Conservation (phyloP, 2,113 vertebrate genomes). For the Erythrocercus mccallii region DNA sequence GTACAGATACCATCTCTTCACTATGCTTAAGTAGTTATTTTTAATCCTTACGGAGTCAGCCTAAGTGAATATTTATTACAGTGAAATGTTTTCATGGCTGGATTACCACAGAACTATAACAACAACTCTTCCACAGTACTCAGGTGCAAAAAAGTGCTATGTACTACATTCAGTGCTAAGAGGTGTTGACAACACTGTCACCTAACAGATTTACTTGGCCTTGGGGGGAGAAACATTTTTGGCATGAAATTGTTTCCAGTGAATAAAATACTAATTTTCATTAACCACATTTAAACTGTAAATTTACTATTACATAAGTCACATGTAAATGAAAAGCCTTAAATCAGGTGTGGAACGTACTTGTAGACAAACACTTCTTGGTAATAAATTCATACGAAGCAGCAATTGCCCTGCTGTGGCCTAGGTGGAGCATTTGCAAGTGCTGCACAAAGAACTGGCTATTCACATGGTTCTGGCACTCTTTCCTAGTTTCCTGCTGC, state of each 20-base stretch:
- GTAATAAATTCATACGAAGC: not conserved
- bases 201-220: not conserved
- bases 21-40: not conserved
- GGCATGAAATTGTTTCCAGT: not conserved
- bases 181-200: not conserved
- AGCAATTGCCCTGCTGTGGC: constrained; percentile 2
- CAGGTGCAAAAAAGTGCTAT: not conserved
- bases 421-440: constrained; percentile 28
- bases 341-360: not conserved
- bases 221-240: not conserved
- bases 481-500: constrained; percentile 53
- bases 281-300: constrained; percentile 6
- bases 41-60: not conserved
- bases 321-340: constrained; percentile 19
- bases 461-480: constrained; percentile 54
- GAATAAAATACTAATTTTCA: constrained; percentile 37
- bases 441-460: constrained; percentile 23
- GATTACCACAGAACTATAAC: not conserved
- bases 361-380: constrained; percentile 22
- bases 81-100: not conserved
- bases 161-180: not conserved
- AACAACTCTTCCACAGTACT: not conserved
- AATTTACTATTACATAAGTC: not conserved
- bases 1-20: not conserved
- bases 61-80: not conserved